Evolutionary conservation across 2,113 vertebrate species (phyloP), one percentile per base, ranked within the genome.

Genomic region (Ceyx margarethae): DNA sequence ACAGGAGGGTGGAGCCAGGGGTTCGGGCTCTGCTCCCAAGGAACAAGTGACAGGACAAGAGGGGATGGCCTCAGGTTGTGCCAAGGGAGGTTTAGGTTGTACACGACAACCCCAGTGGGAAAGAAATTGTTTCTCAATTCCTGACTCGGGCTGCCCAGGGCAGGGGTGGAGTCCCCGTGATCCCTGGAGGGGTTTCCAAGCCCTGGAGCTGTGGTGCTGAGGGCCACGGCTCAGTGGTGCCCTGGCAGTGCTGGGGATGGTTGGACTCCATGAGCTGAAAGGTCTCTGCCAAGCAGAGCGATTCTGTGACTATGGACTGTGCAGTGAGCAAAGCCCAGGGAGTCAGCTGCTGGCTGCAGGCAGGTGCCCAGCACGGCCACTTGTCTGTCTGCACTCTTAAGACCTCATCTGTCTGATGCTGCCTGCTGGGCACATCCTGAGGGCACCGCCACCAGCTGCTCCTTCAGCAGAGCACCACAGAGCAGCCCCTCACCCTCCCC

Each of bases 401-500:
- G 15, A 43, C 19, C 11, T 4, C 21, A 9, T 1, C 3, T 0
- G 2, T 6, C 35, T 10, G 46, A 11, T 13, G 56, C 6, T 6
- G 29, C 65, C 45, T 40, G 3, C 22, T 51, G 2, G 42, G 37
- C 23, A 42, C 18, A 20, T 31, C 45, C 64, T 31, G 83, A 23
- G 45, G 12, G 6, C 35, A 29, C 0, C 1, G 0, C 31, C n/a
- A 13, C 5, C 20, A 13, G 29, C 2, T 37, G 57, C 31, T 76
- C 1, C 43, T 54, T 25, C 46, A 53, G 54, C 46, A 20, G 60
- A 25, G 1, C 17, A 3, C 9, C 31, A 9, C n/a, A 19, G 26
- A 26, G 26, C 40, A 28, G 21, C 19, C 18, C 42, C 42, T 28
- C 37, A 5, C 15, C 54, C 42, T 61, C 58, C 0, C 25, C 22